A percentile compares a stretch with the other conserved stretches of the same genome.
These are phyloP conservation scores for Lacanobia oleracea DNA, from an alignment of 2,888 invertebrate species.

Conservation along the genomic window DNA sequence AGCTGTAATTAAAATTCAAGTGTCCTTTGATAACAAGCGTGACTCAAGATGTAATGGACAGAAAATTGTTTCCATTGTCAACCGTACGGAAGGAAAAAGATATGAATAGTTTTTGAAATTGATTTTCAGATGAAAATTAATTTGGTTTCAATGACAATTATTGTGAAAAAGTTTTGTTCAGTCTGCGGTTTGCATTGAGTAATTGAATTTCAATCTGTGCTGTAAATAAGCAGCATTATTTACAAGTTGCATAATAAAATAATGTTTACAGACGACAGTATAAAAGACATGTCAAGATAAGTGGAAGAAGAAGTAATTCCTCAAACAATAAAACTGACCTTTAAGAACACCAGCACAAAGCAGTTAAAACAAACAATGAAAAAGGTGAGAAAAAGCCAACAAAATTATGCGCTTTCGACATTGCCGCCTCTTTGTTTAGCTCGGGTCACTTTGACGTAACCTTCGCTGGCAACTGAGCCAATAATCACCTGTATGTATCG, in stretches of 20 bases:
- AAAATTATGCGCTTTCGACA: conserved; percentile 44
- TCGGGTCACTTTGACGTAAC: conserved; percentile 62
- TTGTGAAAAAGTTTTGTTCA: conserved; percentile 20
- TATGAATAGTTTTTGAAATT: conserved; percentile 44
- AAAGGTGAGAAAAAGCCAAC: conserved; percentile 43
- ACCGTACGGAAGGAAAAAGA: conserved; percentile 50
- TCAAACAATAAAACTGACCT: conserved; percentile 21
- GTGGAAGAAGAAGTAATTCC: neutral
- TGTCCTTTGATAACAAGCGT: conserved; percentile 46
- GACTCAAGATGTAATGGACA: conserved; percentile 38
- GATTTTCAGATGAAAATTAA: conserved; percentile 42
- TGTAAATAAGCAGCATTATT: neutral
- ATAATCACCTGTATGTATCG: conserved; percentile 37
- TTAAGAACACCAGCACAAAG: conserved; percentile 7
- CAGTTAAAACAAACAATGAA: conserved; percentile 31
- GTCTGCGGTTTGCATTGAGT: conserved; percentile 13
- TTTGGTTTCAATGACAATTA: conserved; percentile 46
- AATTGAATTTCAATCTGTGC: conserved; percentile 35
- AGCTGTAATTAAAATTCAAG: conserved; percentile 35
- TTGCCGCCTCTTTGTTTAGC: conserved; percentile 31
- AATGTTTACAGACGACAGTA: neutral
- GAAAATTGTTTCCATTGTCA: conserved; percentile 57
- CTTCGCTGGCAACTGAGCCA: conserved; percentile 51
- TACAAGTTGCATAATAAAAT: neutral
- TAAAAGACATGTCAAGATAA: neutral